Percentiles rank a stretch among this genome's conserved stretches.
phyloP scores from a whole-genome alignment of 2,888 invertebrate species.

The Dastarcus helophoroides region DNA sequence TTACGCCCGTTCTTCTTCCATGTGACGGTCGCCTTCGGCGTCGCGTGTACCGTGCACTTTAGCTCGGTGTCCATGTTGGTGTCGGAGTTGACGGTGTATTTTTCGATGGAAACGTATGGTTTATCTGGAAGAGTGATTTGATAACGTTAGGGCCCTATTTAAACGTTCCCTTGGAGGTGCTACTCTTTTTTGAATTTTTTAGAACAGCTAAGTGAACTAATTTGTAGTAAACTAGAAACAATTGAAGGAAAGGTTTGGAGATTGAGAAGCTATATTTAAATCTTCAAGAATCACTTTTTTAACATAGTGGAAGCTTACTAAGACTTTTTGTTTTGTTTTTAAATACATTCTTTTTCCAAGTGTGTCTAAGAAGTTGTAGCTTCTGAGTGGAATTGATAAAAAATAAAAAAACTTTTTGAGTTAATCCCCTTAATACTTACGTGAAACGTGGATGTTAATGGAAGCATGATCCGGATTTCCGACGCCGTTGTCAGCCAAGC shows the following conservation, averaged over 20 bases:
- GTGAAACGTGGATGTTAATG: constrained; percentile 29
- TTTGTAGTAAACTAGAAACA: neutral
- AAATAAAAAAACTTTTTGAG: too few relatives aligned
- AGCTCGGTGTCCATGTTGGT: constrained; percentile 35
- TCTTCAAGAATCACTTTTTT: too few relatives aligned
- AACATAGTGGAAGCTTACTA: too few relatives aligned
- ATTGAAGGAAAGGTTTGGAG: neutral
- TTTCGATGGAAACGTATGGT: constrained; percentile 36
- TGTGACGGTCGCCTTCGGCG: constrained; percentile 31
- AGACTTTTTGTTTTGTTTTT: too few relatives aligned
- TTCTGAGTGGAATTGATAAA: too few relatives aligned
- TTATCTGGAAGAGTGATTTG: constrained; percentile 35
- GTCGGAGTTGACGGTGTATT: constrained; percentile 34
- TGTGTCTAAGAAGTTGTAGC: too few relatives aligned
- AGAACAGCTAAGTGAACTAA: too few relatives aligned
- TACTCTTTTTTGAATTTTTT: too few relatives aligned
- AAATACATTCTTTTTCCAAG: too few relatives aligned
- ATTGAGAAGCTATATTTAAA: too few relatives aligned
- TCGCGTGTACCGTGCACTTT: constrained; percentile 36
- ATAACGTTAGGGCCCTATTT: constrained; percentile 7
- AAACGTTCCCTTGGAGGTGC: too few relatives aligned
- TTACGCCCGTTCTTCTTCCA: constrained; percentile 32
- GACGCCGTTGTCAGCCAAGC: constrained; percentile 37
- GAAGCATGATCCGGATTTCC: constrained; percentile 28
- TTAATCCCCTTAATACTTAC: constrained; percentile 22